Base-by-base conservation (phyloP, 1,140 invertebrate species). In the Lethocerus indicus region DNA sequence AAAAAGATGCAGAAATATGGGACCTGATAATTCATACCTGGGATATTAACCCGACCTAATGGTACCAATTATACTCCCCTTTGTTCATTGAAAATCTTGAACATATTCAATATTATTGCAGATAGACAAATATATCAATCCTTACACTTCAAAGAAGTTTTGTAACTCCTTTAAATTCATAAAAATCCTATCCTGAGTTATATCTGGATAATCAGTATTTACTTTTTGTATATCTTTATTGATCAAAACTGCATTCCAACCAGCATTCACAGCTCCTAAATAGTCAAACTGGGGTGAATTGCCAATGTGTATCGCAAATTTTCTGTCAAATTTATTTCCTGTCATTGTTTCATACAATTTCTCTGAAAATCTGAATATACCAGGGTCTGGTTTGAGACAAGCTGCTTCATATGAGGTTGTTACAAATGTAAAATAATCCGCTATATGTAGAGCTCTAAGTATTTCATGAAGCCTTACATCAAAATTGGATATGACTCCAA, bases 401-500 rank as follows among this genome's bases (percentile, higher is more conserved):
- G 78, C 75, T 40, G 71, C 67, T 29, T 74, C 69, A 57, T 87
- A 85, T 0, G 87, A 91, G 2, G 75, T 76, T 16, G 90, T 49
- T 39, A 89, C 66, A 68, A 91, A 92, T 55, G 81, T 71, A 67
- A 92, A 88, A 59, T 78, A 79, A 24, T 74, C 61, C 37, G 67
- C 59, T 4, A 92, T 62, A 23, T 72, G 72, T 12, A 78, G 67
- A 52, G 75, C 75, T 2, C 61, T 47, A 23, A 93, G 65, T 48
- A 90, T 73, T 2, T 66, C 64, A 43, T 77, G 66, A 1, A 93
- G 64, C 47, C 87, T 71, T 40, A 83, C 77, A 67, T 93, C 88
- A 68, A 83, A 89, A 67, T 94, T 94, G 13, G 87, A 88, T 54
- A 93, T 79, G 0, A 89, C 74, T 16, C 87, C 88, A 21, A 92